Conservation (phyloP, 2,797 vertebrate genomes). For the Enteromius viviparus region DNA sequence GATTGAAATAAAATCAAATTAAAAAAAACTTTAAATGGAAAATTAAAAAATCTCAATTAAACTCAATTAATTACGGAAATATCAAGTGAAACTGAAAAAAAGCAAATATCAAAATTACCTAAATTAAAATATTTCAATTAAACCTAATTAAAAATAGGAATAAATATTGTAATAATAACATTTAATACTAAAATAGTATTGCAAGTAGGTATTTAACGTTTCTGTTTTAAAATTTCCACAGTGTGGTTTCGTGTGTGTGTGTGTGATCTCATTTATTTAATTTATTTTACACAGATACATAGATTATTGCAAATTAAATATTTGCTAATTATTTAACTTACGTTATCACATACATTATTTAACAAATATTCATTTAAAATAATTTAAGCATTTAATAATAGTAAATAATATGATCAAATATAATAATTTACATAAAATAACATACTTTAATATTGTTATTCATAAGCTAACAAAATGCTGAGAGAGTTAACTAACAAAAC, state of each 20-base stretch:
- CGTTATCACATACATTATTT: not conserved
- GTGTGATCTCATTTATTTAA: not conserved
- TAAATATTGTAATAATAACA: not conserved
- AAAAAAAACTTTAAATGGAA: not conserved
- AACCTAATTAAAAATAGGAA: not conserved
- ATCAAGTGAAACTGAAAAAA: not conserved
- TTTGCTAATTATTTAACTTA: not conserved
- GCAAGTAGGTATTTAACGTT: not conserved
- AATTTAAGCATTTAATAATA: too few species aligned
- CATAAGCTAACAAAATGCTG: not conserved
- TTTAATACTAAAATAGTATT: not conserved
- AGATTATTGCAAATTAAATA: not conserved
- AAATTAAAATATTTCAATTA: not conserved
- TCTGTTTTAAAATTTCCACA: not conserved
- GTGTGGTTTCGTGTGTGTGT: not conserved
- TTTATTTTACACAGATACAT: constrained; percentile 5
- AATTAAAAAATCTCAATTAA: not conserved
- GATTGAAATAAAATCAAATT: not conserved
- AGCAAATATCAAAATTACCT: too few species aligned
- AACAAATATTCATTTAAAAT: not conserved
- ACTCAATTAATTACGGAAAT: too few species aligned
- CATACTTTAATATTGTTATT: not conserved
- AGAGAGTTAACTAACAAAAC: not conserved
- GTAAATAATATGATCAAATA: not conserved
- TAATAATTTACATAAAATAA: not conserved